Base-by-base conservation (phyloP, 2,888 invertebrate genomes). In the Colletes collaris region DNA sequence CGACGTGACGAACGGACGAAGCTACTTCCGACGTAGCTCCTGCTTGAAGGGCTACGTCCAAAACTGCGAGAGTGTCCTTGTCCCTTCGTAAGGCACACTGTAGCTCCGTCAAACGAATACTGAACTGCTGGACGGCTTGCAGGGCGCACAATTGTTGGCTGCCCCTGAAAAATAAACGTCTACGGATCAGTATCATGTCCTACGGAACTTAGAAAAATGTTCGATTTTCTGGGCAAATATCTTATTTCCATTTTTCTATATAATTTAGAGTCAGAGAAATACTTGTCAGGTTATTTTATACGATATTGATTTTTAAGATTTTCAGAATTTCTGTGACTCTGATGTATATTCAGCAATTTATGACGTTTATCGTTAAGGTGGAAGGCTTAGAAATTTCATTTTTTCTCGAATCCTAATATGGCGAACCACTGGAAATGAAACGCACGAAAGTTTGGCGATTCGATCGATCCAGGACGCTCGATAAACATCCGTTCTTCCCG, bases 1-100 rank as follows among this genome's bases (percentile, higher is more conserved):
- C 95, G 46, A 95, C 94, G 85, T 95, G 94, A 62, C 94, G 93
- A 67, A 95, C 94, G 35, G 94, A 94, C 8, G 94, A 93, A 8
- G 94, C 94, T 35, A 95, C 94, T 85, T 94, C 94, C 53, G 91
- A 88, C 4, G 92, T 91, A 46, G 92, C 91, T 89, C 93, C 91
- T 87, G 93, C 91, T 87, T 93, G 90, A 83, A 94, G 88, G 82
- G 94, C 94, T 88, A 92, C 89, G 90, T 95, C 94, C 83, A 95
- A 90, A 83, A 94, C 93, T 52, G 94, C 93, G 71, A 95, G 93
- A 10, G 95, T 95, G 87, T 94, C 94, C 86, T 95, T 94, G 92
- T 97, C 97, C 83, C 96, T 96, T 46, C 96, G 95, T 66, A 97
- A 93, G 44, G 96, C 97, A 66, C 95, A 95, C 89, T 97, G 96